Conservation (phyloP, 2,888 invertebrate genomes). For the Falcaria lacertinaria region DNA sequence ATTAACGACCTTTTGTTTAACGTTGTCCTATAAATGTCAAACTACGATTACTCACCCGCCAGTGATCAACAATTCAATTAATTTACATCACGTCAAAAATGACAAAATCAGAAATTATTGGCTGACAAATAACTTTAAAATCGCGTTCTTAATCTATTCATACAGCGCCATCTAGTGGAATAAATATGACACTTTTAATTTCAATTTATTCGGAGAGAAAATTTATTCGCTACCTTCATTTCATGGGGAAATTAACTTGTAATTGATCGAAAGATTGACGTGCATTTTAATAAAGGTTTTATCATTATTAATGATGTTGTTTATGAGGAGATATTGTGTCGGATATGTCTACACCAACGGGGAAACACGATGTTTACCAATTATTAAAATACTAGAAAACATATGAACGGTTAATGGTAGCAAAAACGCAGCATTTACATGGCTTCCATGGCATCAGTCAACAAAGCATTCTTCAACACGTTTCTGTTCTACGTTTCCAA, state of each 20-base stretch:
- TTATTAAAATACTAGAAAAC: conserved; percentile 14
- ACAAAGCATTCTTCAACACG: background rate
- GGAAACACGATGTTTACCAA: conserved; percentile 11
- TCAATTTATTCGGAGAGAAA: no score
- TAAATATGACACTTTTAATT: background rate
- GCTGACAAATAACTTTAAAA: no score
- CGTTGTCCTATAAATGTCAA: no score
- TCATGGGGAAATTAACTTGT: background rate
- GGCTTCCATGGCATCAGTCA: background rate
- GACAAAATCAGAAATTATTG: no score
- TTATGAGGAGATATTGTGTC: conserved; percentile 1
- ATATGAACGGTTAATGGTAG: background rate
- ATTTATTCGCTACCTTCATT: background rate
- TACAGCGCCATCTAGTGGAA: background rate
- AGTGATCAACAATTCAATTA: no score
- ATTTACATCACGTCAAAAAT: no score
- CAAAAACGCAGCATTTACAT: background rate
- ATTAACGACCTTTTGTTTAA: no score
- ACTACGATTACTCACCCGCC: no score
- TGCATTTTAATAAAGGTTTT: conserved; percentile 4
- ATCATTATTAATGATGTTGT: conserved; percentile 6
- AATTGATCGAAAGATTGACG: background rate
- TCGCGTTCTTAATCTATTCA: background rate
- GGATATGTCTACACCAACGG: background rate
- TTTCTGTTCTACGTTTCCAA: background rate